Base-by-base conservation (phyloP, 2,113 vertebrate species). In the Sylvilagus bachmani region DNA sequence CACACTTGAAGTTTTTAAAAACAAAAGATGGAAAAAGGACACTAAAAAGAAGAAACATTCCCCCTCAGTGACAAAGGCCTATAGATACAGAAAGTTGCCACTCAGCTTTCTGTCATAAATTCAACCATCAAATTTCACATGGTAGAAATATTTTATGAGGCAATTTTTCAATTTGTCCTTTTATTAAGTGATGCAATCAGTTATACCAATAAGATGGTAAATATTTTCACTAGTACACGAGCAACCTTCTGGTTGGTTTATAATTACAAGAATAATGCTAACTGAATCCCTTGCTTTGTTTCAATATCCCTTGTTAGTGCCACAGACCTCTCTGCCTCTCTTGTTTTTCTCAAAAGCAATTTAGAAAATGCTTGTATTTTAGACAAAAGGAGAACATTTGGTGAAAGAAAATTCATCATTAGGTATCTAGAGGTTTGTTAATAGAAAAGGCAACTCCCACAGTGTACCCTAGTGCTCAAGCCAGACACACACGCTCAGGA, bases 331-430 rank as follows among this genome's bases (percentile, higher is more conserved):
- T 98, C 98, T 98, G 98, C 98, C 98, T 98, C 98, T 98, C 98
- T 98, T 99, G 98, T 98, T 98, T 99, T 99, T 99, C 99, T 99
- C 99, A 99, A 99, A 99, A 99, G 99, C 99, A 99, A 99, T 99
- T 99, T 99, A 99, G 99, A 99, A 99, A 99, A 99, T 98, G 99
- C 99, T 99, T 99, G 99, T 99, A 99, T 99, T 99, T 99, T 99
- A 99, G 98, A 99, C 99, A 99, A 99, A 99, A 99, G 99, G 99
- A 99, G 99, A 99, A 99, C 99, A 99, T 99, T 99, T 99, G 99
- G 99, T 99, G 99, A 99, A 99, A 99, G 99, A 99, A 99, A 99
- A 99, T 99, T 99, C 99, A 99, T 99, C 99, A 99, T 99, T 99
- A 99, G 99, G 99, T 99, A 99, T 99, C 99, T 99, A 99, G 99